Conservation (phyloP, 2,113 vertebrate species). For the Vireo altiloquus region DNA sequence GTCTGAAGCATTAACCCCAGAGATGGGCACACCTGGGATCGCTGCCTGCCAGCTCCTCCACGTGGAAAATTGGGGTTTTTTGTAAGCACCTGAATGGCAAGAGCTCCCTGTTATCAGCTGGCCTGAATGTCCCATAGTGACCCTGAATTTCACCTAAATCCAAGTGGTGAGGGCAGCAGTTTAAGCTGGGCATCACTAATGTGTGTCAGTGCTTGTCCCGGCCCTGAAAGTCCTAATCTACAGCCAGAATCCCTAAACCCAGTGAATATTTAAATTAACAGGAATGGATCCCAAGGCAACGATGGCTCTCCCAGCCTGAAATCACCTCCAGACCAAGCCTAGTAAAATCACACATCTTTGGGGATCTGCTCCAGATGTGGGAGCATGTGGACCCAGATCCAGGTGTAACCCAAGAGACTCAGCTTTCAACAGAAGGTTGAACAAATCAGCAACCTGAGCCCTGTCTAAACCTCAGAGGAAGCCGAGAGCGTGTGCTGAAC, state of each 20-base stretch:
- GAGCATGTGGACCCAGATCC: background rate
- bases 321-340: background rate
- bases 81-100: background rate
- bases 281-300: background rate
- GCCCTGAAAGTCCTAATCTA: background rate
- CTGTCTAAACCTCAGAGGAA: background rate
- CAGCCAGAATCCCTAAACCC: background rate
- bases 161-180: background rate
- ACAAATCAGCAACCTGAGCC: background rate
- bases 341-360: background rate
- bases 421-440: background rate
- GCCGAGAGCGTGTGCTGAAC: background rate
- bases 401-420: background rate
- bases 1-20: background rate
- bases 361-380: background rate
- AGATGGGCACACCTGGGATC: rapidly evolving
- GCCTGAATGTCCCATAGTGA: rapidly evolving
- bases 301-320: background rate
- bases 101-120: background rate
- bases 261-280: background rate
- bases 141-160: background rate
- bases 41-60: background rate
- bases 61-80: background rate
- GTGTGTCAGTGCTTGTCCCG: background rate
- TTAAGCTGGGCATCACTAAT: background rate